Percentiles rank a stretch among this genome's conserved stretches.
These are phyloP conservation scores for Pyrgilauda ruficollis DNA, from an alignment of 2,113 vertebrate genomes.

Conservation along the genomic window DNA sequence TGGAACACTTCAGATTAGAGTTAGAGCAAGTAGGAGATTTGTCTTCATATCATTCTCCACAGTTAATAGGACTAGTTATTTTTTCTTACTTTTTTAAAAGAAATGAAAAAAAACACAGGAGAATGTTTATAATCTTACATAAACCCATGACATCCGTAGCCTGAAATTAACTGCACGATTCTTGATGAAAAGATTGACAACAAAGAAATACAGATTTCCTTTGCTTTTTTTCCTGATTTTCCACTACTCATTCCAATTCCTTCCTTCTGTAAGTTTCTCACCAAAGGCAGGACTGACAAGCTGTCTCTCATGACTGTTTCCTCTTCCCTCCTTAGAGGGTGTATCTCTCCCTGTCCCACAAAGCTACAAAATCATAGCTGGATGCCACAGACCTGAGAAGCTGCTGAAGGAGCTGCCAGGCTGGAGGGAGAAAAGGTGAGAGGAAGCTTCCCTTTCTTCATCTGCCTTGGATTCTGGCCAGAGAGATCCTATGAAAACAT, in stretches of 20 bases:
- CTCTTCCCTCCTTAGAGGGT: neutral
- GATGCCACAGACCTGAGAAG: neutral
- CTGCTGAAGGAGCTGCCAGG: neutral
- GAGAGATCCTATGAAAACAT: neutral
- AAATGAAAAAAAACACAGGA: neutral
- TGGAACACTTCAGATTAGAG: neutral
- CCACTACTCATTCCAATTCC: neutral
- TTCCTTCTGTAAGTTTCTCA: neutral
- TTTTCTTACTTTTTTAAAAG: rapidly evolving
- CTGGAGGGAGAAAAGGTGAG: neutral
- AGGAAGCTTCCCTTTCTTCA: neutral
- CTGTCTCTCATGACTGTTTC: neutral
- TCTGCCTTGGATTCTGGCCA: neutral
- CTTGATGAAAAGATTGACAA: neutral
- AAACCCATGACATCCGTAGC: neutral
- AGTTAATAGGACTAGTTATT: neutral
- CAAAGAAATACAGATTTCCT: neutral
- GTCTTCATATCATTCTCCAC: neutral
- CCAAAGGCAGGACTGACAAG: neutral
- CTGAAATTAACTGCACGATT: neutral
- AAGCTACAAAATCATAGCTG: neutral
- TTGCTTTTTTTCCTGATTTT: neutral
- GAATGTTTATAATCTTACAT: neutral
- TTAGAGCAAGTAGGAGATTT: neutral
- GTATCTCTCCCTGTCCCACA: neutral